phyloP scores from a whole-genome alignment of 2,888 invertebrate species.

The Eremobia ochroleuca region DNA sequence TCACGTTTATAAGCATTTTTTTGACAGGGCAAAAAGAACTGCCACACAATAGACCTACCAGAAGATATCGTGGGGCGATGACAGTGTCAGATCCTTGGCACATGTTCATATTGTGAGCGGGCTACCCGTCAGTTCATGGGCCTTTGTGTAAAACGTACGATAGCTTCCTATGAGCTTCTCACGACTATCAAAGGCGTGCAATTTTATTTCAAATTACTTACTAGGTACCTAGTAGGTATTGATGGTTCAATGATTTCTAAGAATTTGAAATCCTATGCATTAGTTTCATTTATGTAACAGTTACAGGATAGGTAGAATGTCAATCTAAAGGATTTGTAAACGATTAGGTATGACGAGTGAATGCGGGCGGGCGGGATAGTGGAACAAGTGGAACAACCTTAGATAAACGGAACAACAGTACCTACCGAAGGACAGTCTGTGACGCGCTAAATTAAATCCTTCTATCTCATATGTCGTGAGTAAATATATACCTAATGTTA shows the following conservation, averaged over 20 bases:
- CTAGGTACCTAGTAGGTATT: too few relatives aligned
- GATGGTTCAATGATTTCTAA: not conserved
- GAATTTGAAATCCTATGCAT: not conserved
- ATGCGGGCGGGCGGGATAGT: not conserved
- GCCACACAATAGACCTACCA: not conserved
- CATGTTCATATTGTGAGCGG: not conserved
- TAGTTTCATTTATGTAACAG: not conserved
- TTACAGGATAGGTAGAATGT: not conserved
- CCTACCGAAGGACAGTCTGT: not conserved
- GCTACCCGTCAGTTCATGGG: not conserved
- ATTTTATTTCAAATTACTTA: not conserved
- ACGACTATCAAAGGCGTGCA: not conserved
- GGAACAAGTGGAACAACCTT: not conserved
- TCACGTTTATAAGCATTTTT: not conserved
- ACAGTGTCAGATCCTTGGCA: not conserved
- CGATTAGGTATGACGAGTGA: not conserved
- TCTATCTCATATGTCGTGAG: not conserved
- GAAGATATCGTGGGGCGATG: not conserved
- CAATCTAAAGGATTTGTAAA: constrained; percentile 4
- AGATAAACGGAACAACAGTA: not conserved
- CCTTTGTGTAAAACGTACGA: not conserved
- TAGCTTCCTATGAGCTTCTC: not conserved
- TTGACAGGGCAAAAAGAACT: not conserved
- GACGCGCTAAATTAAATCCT: not conserved
- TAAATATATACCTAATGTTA: not conserved